Evolutionary conservation across 2,797 vertebrate genomes (phyloP), one percentile per base, ranked within the genome.

Genomic region (Distichodus sexfasciatus): DNA sequence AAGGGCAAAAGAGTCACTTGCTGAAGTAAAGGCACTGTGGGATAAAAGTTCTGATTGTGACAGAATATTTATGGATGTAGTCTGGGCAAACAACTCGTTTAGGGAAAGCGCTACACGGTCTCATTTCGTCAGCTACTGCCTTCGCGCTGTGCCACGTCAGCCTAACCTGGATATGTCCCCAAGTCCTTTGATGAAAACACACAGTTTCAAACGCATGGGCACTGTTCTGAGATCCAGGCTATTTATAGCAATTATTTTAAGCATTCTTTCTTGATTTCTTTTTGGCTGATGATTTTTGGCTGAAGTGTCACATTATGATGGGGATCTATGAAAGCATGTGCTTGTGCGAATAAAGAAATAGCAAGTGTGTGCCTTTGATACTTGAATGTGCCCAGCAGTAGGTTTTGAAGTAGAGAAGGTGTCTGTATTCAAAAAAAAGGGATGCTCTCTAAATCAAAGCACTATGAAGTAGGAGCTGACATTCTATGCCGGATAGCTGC

Each of bases 341-440:
- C 58, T 71, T 69, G 65, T 71, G 68, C 50, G 47, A 80, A 64
- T 67, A 69, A n/a, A 78, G 72, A 47, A 48, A 71, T 51, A 11
- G 36, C 24, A 61, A n/a, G n/a, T 68, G 66, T 35, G 33, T 51
- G 28, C 40, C 47, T 71, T 71, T 72, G 58, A 15, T 54, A 47
- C 23, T 55, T 54, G 29, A 69, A 21, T 11, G 44, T 15, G 23
- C 62, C 75, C n/a, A 28, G 58, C 38, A 12, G 41, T 70, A 44
- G 48, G 2, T 61, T 65, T 43, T 62, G 57, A 69, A 69, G 66
- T 29, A 41, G 47, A 63, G 24, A 36, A 50, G 8, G 31, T 12
- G 62, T 29, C 51, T 55, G 44, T 58, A 21, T 60, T 69, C 24
- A 63, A 26, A 67, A 51, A 72, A 1, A n/a, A n/a, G n/a, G 29